Conservation (phyloP, 1,140 invertebrate genomes). For the Drosophila yakuba region DNA sequence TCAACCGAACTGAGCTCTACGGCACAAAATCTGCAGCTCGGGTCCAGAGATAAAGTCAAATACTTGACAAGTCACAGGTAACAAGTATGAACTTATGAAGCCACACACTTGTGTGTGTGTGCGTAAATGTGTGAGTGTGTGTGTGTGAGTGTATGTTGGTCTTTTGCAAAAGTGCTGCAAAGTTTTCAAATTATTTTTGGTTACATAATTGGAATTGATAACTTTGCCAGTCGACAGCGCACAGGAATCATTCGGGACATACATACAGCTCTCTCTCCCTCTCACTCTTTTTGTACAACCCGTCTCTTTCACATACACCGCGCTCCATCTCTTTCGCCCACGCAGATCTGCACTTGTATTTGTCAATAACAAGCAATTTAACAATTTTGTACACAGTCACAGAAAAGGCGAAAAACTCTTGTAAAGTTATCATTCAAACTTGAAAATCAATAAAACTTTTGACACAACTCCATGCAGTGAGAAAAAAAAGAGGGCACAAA, state of each 20-base stretch:
- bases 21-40: conserved; percentile 5
- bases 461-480: conserved; percentile 50
- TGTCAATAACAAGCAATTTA: conserved; percentile 83
- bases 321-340: background rate
- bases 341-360: conserved; percentile 60
- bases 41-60: conserved; percentile 79
- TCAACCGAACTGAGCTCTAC: conserved; percentile 29
- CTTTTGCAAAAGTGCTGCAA: conserved; percentile 74
- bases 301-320: background rate
- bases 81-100: conserved; percentile 80
- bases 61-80: conserved; percentile 82
- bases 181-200: conserved; percentile 83
- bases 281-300: conserved; percentile 1
- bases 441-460: conserved; percentile 83
- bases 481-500: conserved; percentile 19
- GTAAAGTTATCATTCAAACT: conserved; percentile 82
- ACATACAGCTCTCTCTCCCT: background rate
- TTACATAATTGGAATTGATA: conserved; percentile 83
- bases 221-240: conserved; percentile 58
- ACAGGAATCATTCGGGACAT: conserved; percentile 27
- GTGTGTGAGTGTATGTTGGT: conserved; percentile 48
- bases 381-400: conserved; percentile 64
- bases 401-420: conserved; percentile 68
- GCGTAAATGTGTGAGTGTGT: conserved; percentile 34
- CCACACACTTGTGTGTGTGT: conserved; percentile 36